Evolutionary conservation across 1,140 invertebrate genomes (phyloP).

Genomic region (Neotoxoptera formosana): DNA sequence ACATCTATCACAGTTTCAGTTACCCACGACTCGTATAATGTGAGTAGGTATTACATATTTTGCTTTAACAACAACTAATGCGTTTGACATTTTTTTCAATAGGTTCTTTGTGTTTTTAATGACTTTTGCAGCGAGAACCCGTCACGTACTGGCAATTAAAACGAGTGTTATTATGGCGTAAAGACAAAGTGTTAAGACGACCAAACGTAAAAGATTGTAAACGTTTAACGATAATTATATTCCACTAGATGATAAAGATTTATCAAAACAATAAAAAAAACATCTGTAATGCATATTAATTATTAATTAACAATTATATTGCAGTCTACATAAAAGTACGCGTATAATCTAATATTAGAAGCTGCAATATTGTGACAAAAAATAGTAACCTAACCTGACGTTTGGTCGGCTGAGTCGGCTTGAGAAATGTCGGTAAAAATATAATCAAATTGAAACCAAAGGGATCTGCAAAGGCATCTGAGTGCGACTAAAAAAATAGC

Average conservation of each 20-base stretch:
- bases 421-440: neutral
- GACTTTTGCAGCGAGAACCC: neutral
- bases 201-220: neutral
- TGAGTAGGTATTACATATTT: neutral
- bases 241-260: neutral
- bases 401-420: neutral
- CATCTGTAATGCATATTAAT: neutral
- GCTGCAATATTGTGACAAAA: too few relatives aligned
- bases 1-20: neutral
- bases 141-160: neutral
- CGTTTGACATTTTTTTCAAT: neutral
- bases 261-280: neutral
- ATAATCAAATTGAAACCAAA: neutral
- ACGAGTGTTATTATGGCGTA: neutral
- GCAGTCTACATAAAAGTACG: neutral
- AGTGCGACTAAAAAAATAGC: too few relatives aligned
- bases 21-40: neutral
- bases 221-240: neutral
- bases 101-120: neutral
- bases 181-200: neutral
- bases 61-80: neutral
- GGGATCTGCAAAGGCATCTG: too few relatives aligned
- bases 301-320: neutral
- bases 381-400: too few relatives aligned
- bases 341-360: neutral